Base-by-base conservation (phyloP, 2,888 invertebrate species). In the Strigamia transsilvanica region DNA sequence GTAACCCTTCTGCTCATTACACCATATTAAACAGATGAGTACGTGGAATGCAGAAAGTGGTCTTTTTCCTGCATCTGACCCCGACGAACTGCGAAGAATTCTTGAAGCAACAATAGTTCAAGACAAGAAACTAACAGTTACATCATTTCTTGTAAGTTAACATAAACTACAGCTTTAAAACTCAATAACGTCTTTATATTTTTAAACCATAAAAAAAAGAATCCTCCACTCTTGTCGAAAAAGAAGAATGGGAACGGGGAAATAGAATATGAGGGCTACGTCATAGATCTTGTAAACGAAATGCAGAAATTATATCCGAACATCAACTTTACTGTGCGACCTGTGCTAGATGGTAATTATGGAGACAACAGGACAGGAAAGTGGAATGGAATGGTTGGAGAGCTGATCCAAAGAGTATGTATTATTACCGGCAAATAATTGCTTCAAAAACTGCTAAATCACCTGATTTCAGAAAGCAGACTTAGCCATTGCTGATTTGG, bases 211-310 rank as follows among this genome's bases (percentile, higher is more conserved):
- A 18, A 61, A 61, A 21, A 10, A 73, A 73, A 98, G 96, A 94
- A 93, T 86, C 91, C 92, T 73, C 98, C 98, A 0, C 98, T 97
- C 85, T 94, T 94, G 13, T 95, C 96, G 94, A 87, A 93, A n/a
- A 95, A 93, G 87, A 91, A 93, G 86, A 92, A 93, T 0, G 87
- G 92, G 18, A 88, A 93, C 85, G 93, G 93, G 79, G 96, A 88
- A 3, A 89, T 88, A 83, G 87, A 87, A 73, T 88, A 85, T 83
- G 87, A 87, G 83, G 88, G 88, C 18, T 90, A 89, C 86, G 88
- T 89, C 84, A 87, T 90, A 15, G 90, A 90, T 84, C 85, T 90
- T 42, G 86, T 90, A 77, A 84, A 88, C 41, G 88, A 88, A 84
- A 88, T 90, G 84, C 85, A 90, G 18, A 85, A 86, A 32, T 32